These are phyloP conservation scores for Lipophrys pholis DNA, from an alignment of 2,113 vertebrate species.

Conservation along the genomic window DNA sequence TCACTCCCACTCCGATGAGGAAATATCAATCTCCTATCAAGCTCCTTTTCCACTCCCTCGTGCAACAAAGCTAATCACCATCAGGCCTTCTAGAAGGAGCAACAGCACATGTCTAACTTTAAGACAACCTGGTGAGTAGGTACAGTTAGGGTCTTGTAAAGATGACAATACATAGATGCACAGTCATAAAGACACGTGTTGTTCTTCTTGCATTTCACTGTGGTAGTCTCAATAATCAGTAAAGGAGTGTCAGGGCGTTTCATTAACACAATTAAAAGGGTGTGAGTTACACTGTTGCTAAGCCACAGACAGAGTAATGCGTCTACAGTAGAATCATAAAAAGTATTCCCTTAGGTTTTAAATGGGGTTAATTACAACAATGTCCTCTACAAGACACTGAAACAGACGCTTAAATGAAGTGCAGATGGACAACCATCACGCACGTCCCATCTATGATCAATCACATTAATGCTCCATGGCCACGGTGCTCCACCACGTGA, in stretches of 20 bases:
- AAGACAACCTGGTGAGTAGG: conserved; percentile 1
- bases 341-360: conserved; percentile 33
- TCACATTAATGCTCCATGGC: conserved; percentile 54
- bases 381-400: conserved; percentile 51
- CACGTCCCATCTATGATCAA: conserved; percentile 52
- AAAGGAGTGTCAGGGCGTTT: neutral
- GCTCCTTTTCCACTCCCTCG: neutral
- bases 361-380: conserved; percentile 54
- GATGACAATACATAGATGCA: neutral
- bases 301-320: conserved; percentile 6
- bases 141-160: conserved; percentile 1
- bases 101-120: conserved; percentile 1
- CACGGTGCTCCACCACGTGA: conserved; percentile 2
- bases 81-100: conserved; percentile 9
- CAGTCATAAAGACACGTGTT: neutral
- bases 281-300: neutral
- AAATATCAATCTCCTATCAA: conserved; percentile 15
- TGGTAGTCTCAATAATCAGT: neutral
- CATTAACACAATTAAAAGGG: conserved; percentile 5
- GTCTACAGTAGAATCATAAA: conserved; percentile 28
- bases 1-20: conserved; percentile 25
- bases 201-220: neutral
- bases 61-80: conserved; percentile 16
- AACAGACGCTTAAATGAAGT: conserved; percentile 51
- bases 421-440: conserved; percentile 47